Percentiles rank a stretch among this genome's conserved stretches.
Conservation (phyloP, 2,113 vertebrate species). For the Machaerirhynchus nigripectus region DNA sequence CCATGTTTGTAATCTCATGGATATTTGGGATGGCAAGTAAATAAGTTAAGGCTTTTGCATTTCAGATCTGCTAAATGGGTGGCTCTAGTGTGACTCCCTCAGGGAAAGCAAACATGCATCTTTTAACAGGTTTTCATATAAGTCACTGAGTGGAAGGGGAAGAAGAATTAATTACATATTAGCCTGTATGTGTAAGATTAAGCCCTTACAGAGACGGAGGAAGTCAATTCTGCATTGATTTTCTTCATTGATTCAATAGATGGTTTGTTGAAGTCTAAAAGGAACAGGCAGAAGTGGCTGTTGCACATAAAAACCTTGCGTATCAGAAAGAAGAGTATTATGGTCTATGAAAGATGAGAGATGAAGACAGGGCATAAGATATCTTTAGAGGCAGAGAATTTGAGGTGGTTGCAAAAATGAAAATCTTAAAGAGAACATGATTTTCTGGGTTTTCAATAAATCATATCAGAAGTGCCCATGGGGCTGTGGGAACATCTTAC, state of each 20-base stretch:
- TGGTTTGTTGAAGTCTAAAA: neutral
- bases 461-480: neutral
- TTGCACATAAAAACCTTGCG: neutral
- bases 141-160: neutral
- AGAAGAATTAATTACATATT: neutral
- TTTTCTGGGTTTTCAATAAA: neutral
- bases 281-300: neutral
- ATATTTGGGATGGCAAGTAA: neutral
- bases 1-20: neutral
- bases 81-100: neutral
- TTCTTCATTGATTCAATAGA: neutral
- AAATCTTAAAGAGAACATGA: neutral
- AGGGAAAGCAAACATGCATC: neutral
- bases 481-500: neutral
- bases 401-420: neutral
- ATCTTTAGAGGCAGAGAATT: neutral
- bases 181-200: neutral
- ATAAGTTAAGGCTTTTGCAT: neutral
- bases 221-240: neutral
- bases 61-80: neutral
- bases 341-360: neutral
- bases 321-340: neutral
- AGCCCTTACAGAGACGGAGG: neutral
- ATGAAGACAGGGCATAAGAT: neutral
- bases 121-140: neutral